phyloP scores from a whole-genome alignment of 2,888 invertebrate species.

The Parnassius orleans region DNA sequence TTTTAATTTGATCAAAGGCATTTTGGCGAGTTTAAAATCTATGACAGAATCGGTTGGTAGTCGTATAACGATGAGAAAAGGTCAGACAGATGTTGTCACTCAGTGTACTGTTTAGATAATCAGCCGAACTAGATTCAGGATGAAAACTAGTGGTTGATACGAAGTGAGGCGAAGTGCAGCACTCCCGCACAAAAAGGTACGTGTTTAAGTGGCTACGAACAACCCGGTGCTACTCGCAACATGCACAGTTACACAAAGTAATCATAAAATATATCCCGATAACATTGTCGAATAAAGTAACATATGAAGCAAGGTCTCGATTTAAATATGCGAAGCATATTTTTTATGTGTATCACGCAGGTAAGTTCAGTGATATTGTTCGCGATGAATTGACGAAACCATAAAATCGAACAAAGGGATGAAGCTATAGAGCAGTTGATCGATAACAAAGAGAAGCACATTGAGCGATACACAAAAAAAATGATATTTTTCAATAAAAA shows the following conservation, averaged over 20 bases:
- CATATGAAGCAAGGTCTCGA: too few species aligned
- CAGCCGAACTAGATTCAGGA: too few species aligned
- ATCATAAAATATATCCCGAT: neutral
- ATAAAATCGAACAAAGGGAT: constrained; percentile 11
- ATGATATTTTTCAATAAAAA: neutral
- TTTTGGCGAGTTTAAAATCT: too few species aligned
- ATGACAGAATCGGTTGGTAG: too few species aligned
- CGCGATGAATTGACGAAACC: neutral
- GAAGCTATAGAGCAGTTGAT: constrained; percentile 33
- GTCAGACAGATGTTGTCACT: too few species aligned
- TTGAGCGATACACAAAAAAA: constrained; percentile 1
- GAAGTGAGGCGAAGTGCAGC: too few species aligned
- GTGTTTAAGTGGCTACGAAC: neutral
- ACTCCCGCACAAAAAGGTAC: neutral
- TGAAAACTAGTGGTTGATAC: too few species aligned
- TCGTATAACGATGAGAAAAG: too few species aligned
- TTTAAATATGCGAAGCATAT: too few species aligned
- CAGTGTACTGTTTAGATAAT: too few species aligned
- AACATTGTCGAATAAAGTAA: neutral
- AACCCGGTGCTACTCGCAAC: neutral
- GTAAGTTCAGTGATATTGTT: constrained; percentile 17
- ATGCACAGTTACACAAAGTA: neutral
- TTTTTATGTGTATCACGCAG: constrained; percentile 6
- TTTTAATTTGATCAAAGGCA: too few species aligned
- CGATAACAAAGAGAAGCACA: constrained; percentile 21